Base-by-base conservation (phyloP, 30 jellyfish, hydroid and myxozoan species). In the Catostylus mosaicus region DNA sequence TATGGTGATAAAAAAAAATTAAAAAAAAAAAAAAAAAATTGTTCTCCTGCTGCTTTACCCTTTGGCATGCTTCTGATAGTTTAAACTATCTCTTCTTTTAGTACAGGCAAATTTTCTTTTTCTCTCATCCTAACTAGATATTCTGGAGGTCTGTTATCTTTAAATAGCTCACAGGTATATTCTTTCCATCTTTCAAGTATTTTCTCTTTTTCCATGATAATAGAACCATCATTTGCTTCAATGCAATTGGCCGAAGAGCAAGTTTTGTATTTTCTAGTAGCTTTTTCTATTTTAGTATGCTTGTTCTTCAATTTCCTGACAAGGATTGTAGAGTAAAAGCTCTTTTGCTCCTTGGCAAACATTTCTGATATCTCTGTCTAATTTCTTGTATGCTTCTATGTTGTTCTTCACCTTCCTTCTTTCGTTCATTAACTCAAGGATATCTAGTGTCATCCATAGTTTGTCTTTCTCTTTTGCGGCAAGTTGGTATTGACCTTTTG, bases 281-380 rank as follows among this genome's bases (percentile, higher is more conserved):
- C 70, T 75, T 75, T 61, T 75, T 75, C 26, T 75, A 75, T 36
- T 56, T 75, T 75, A 19, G 80, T 75, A 75, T 75, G 76, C 87
- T 75, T 29, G 75, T 75, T 75, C 87, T 32, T 56, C 76, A 51
- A 51, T 75, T 75, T 75, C 87, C 88, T 76, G 88, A 59, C 88
- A 76, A 51, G 52, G 88, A 48, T 76, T 76, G 80, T 76, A 51
- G 66, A 76, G 88, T 32, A 76, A 0, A 76, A 52, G 37, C 88
- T 76, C 80, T 76, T 20, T 76, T 76, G 88, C 78, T 76, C 30
- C 54, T 76, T 76, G 88, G 65, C 88, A 76, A 54, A 80, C 64
- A 52, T 76, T 76, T 76, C 88, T 27, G 54, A 54, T 35, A 65
- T 52, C 65, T 80, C 88, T 76, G 66, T 51, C 80, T 38, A 76